phyloP scores from a whole-genome alignment of 2,113 vertebrate species.

The Corythaixoides concolor region DNA sequence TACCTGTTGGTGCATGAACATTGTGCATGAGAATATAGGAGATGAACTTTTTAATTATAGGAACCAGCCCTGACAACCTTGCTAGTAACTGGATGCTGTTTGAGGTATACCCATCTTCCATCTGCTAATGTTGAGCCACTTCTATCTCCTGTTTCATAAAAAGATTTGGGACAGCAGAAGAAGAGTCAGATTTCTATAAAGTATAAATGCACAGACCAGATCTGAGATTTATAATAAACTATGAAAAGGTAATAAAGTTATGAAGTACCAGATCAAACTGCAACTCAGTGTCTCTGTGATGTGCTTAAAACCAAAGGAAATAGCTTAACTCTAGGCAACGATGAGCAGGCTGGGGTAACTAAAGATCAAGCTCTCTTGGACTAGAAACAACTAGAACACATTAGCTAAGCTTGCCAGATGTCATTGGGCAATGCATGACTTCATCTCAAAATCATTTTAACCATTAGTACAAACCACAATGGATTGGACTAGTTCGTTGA shows the following conservation, averaged over 20 bases:
- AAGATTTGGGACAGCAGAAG: not conserved
- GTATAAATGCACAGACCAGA: not conserved
- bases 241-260: not conserved
- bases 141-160: not conserved
- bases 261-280: not conserved
- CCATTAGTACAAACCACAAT: not conserved
- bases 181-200: not conserved
- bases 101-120: not conserved
- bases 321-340: not conserved
- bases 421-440: not conserved
- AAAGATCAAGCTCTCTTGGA: conserved; percentile 7
- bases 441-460: not conserved
- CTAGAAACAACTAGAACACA: not conserved
- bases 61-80: not conserved
- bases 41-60: not conserved
- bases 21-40: not conserved
- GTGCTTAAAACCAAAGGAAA: not conserved
- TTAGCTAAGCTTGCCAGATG: not conserved
- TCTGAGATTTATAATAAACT: not conserved
- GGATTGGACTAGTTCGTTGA: not conserved
- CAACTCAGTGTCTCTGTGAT: not conserved
- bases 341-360: not conserved
- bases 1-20: not conserved
- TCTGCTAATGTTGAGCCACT: not conserved
- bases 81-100: not conserved